phyloP scores from a whole-genome alignment of 2,888 invertebrate species.

The Neelides folsomi region DNA sequence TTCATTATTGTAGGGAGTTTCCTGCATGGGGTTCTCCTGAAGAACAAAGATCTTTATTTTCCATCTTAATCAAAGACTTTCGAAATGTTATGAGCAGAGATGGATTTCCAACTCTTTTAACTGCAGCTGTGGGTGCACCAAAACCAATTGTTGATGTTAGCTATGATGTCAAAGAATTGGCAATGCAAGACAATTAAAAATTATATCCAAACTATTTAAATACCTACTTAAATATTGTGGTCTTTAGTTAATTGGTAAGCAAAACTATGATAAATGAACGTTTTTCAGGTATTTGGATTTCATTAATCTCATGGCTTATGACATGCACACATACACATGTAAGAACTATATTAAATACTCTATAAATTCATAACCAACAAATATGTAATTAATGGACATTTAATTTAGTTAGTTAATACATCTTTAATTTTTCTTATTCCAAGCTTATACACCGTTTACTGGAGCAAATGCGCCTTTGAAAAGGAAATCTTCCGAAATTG shows the following conservation, averaged over 20 bases:
- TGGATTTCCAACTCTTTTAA: slow-evolving; percentile 42
- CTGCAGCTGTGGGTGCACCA: slow-evolving; percentile 67
- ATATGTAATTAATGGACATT: too few relatives aligned
- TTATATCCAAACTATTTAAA: not conserved
- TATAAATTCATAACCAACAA: too few relatives aligned
- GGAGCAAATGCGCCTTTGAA: slow-evolving; percentile 72
- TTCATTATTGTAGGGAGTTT: slow-evolving; percentile 46
- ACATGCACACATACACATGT: slow-evolving; percentile 65
- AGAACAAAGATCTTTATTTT: slow-evolving; percentile 57
- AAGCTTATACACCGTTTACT: slow-evolving; percentile 61
- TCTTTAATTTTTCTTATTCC: too few relatives aligned
- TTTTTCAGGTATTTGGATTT: slow-evolving; percentile 56
- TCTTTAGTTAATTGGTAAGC: not conserved
- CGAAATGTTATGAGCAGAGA: slow-evolving; percentile 49
- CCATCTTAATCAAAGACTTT: slow-evolving; percentile 59
- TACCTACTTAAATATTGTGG: not conserved
- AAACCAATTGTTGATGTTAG: slow-evolving; percentile 57
- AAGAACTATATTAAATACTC: too few relatives aligned
- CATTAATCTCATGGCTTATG: slow-evolving; percentile 83
- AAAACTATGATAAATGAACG: slow-evolving; percentile 6
- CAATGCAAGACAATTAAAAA: slow-evolving; percentile 47
- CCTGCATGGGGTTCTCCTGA: slow-evolving; percentile 47
- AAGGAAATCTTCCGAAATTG: slow-evolving; percentile 46
- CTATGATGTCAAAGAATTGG: slow-evolving; percentile 64
- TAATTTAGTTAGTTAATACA: too few relatives aligned